phyloP scores from a whole-genome alignment of 2,888 invertebrate genomes.

The Kuschelorhynchus macadamiae region DNA sequence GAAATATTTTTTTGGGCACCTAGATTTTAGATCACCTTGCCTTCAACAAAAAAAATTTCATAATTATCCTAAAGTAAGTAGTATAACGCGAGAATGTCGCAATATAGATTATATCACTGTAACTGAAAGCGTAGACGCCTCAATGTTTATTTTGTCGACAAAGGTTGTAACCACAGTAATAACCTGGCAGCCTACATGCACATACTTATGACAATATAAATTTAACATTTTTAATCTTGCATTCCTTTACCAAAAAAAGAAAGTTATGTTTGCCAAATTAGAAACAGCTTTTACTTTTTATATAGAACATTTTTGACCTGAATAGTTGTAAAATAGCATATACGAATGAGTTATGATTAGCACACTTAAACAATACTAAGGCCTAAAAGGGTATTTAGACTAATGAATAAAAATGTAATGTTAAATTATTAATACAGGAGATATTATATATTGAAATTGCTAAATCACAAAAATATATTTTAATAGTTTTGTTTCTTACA shows the following conservation, averaged over 20 bases:
- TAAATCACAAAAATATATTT: too few relatives aligned
- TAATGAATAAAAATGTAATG: too few relatives aligned
- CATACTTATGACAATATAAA: constrained; percentile 2
- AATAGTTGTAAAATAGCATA: constrained; percentile 16
- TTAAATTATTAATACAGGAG: too few relatives aligned
- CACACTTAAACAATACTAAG: too few relatives aligned
- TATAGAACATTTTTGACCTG: constrained; percentile 44
- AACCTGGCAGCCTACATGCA: constrained; percentile 21
- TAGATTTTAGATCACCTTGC: too few relatives aligned
- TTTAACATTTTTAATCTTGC: constrained; percentile 31
- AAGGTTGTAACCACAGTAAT: constrained; percentile 21
- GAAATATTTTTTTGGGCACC: too few relatives aligned
- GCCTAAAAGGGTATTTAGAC: too few relatives aligned
- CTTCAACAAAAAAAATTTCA: too few relatives aligned
- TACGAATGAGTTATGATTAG: not conserved
- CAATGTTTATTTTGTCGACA: constrained; percentile 15
- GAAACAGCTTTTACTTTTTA: constrained; percentile 47
- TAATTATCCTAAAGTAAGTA: too few relatives aligned
- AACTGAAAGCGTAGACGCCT: not conserved
- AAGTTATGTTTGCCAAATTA: constrained; percentile 38
- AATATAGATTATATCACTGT: constrained; percentile 1
- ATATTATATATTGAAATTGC: too few relatives aligned
- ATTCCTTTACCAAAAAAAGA: constrained; percentile 42
- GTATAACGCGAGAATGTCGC: too few relatives aligned
- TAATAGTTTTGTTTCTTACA: too few relatives aligned